A percentile compares a stretch with the other conserved stretches of the same genome.
Conservation (phyloP, 2,888 invertebrate genomes). For the Cryptocheilus praepositus region DNA sequence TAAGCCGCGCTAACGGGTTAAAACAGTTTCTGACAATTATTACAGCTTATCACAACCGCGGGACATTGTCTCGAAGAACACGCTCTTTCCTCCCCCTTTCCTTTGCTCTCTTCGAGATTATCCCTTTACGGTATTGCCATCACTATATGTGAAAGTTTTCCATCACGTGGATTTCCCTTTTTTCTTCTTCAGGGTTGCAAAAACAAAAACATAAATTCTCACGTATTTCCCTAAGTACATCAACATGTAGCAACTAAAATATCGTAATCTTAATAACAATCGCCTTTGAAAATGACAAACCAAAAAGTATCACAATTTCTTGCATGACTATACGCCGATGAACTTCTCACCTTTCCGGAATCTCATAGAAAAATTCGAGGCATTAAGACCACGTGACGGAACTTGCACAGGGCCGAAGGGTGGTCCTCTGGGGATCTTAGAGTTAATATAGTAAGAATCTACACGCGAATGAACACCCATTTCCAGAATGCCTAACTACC, state of each 20-base stretch:
- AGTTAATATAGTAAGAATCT: constrained; percentile 30
- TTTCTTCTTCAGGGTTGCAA: not conserved
- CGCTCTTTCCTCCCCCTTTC: not conserved
- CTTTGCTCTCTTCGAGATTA: constrained; percentile 1
- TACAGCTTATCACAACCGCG: constrained; percentile 55
- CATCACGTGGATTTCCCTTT: not conserved
- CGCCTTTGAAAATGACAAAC: not conserved
- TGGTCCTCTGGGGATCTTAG: constrained; percentile 16
- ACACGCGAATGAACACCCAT: constrained; percentile 50
- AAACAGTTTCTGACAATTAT: constrained; percentile 42
- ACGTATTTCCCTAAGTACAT: no score
- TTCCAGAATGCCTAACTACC: constrained; percentile 43
- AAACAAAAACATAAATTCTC: no score
- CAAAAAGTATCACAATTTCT: no score
- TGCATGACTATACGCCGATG: not conserved
- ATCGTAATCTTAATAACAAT: not conserved
- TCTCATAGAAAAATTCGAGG: no score
- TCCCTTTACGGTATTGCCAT: constrained; percentile 7
- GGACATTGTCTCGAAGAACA: constrained; percentile 9
- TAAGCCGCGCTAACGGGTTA: constrained; percentile 52
- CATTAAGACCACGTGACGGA: constrained; percentile 1
- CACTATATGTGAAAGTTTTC: constrained; percentile 2
- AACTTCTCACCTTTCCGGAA: not conserved
- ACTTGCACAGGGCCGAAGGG: constrained; percentile 14
- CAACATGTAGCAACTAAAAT: no score